A percentile compares a stretch with the other conserved stretches of the same genome.
Conservation (phyloP, 2,113 vertebrate species). For the Cyphomyrus discorhynchus region DNA sequence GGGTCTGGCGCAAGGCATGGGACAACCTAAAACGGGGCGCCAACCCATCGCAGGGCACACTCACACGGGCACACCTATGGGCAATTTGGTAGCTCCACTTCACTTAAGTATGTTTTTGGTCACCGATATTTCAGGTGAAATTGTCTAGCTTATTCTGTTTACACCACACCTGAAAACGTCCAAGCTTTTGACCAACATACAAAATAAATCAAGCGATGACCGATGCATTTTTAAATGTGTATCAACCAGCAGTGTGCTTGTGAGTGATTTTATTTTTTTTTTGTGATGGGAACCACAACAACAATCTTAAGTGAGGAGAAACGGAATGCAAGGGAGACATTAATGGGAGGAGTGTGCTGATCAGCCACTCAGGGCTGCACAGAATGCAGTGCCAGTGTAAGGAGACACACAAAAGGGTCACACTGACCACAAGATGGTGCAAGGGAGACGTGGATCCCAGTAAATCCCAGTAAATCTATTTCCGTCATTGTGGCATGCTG, state of each 20-base stretch:
- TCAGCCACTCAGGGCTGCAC: background rate
- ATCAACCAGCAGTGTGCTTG: background rate
- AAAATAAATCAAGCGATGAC: background rate
- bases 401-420: background rate
- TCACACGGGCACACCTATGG: background rate
- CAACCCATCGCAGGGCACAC: background rate
- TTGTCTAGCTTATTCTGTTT: too few species aligned
- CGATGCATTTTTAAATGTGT: background rate
- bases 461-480: background rate
- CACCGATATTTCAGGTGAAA: too few species aligned
- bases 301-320: background rate
- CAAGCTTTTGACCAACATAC: background rate
- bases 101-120: background rate
- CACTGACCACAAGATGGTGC: conserved; percentile 8
- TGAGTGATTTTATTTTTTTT: background rate
- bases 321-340: background rate
- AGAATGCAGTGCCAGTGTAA: background rate
- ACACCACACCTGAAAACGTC: background rate
- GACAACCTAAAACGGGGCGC: background rate
- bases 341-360: background rate
- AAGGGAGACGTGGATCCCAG: background rate
- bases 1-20: background rate
- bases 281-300: too few species aligned
- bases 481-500: background rate
- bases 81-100: background rate